These are phyloP conservation scores for Leptinotarsa peninsularis DNA, from an alignment of 2,888 invertebrate genomes.

Conservation along the genomic window DNA sequence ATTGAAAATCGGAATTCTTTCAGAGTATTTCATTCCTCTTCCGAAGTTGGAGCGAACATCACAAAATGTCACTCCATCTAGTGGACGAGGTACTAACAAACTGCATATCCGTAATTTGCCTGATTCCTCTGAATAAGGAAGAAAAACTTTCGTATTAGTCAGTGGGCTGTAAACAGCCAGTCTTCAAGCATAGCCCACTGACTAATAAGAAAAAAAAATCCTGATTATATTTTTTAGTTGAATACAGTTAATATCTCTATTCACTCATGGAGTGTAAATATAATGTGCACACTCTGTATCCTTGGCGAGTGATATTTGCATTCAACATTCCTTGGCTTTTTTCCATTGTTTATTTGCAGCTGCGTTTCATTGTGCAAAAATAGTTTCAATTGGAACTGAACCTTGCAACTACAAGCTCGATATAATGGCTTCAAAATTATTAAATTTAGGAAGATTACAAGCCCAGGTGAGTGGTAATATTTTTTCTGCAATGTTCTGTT, in stretches of 20 bases:
- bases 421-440: slow-evolving; percentile 24
- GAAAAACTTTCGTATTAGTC: too few relatives aligned
- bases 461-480: slow-evolving; percentile 10
- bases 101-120: too few relatives aligned
- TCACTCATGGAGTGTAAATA: not conserved
- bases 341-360: slow-evolving; percentile 19
- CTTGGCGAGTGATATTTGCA: not conserved
- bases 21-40: too few relatives aligned
- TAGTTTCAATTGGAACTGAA: slow-evolving; percentile 20
- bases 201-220: too few relatives aligned
- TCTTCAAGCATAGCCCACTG: too few relatives aligned
- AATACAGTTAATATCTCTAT: not conserved
- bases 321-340: slow-evolving; percentile 12
- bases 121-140: too few relatives aligned
- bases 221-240: too few relatives aligned
- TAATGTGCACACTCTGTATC: not conserved
- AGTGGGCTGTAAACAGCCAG: too few relatives aligned
- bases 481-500: not conserved
- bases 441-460: slow-evolving; percentile 12
- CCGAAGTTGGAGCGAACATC: too few relatives aligned
- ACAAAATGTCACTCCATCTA: too few relatives aligned
- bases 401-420: not conserved
- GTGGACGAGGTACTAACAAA: too few relatives aligned
- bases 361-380: slow-evolving; percentile 28
- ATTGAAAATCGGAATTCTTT: too few relatives aligned